Evolutionary conservation across 2,888 invertebrate genomes (phyloP), one percentile per base, ranked within the genome.

Genomic region (Thelaira solivaga): DNA sequence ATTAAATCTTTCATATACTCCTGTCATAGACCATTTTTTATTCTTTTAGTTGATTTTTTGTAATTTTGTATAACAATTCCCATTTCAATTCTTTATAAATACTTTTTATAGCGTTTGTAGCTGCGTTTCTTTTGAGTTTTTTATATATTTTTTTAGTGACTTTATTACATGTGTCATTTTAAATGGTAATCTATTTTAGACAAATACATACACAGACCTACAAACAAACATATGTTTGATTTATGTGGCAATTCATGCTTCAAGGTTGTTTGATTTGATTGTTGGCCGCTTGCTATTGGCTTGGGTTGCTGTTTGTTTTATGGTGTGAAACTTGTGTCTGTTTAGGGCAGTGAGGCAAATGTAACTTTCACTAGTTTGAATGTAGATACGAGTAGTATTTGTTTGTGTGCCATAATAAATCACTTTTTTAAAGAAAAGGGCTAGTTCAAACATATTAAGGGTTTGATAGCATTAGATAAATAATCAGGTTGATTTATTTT

Each of bases 401-500:
- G 36, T 43, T 69, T 69, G 51, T 69, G 59, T 36, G 10, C 26
- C 31, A 16, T 65, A 68, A 78, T 78, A 78, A 78, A 78, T 78
- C 74, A 78, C 55, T 18, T 65, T 36, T 55, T 26, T 18, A 55
- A 41, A 65, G 39, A 53, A 49, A 62, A 34, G 61, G 31, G 26
- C 45, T 34, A 39, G 29, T 39, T 65, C 41, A 61, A 61, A 53
- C 65, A 41, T 53, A 53, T 61, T 65, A 74, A 55, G 47, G 65
- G 74, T 71, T 74, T 69, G 74, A 78, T 69, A 59, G 39, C 57
- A 74, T 71, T 34, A 65, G 78, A 74, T 78, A 78, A 62, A 65
- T 53, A 41, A 29, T 49, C 39, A 16, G 61, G 45, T 26, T 53
- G 61, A 61, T 67, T 45, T 53, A 45, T 61, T 51, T 16, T n/a